Conservation (phyloP, 2,888 invertebrate species). For the Resseliella maxima region DNA sequence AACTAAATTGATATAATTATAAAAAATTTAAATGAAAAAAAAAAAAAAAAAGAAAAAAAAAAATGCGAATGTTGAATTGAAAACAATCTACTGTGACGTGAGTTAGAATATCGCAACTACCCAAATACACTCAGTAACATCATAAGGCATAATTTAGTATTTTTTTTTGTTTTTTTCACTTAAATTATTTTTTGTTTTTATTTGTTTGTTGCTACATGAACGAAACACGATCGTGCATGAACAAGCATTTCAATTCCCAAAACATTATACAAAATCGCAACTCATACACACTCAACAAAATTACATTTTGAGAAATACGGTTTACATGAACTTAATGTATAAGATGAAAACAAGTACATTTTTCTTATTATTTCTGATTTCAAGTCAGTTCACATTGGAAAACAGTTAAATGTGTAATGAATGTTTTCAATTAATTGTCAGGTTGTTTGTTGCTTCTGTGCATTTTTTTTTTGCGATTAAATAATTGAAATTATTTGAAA, state of each 20-base stretch:
- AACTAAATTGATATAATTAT: not conserved
- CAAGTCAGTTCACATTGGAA: not conserved
- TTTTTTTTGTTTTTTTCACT: no score
- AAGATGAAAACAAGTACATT: not conserved
- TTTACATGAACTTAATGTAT: not conserved
- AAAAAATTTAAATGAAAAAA: not conserved
- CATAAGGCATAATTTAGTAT: not conserved
- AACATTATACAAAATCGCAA: constrained; percentile 19
- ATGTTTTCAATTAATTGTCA: not conserved
- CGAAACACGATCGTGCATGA: constrained; percentile 27
- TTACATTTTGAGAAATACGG: not conserved
- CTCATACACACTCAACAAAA: not conserved
- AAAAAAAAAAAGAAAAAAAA: no score
- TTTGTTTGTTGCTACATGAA: not conserved
- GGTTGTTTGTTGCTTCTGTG: not conserved
- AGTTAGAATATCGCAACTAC: not conserved
- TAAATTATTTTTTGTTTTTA: not conserved
- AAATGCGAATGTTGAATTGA: not conserved
- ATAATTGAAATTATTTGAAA: not conserved
- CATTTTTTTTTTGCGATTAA: not conserved
- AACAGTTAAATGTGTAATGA: not conserved
- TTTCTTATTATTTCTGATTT: no score
- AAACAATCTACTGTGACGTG: not conserved
- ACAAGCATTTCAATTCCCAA: constrained; percentile 3
- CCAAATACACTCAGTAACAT: not conserved